Evolutionary conservation across 2,888 invertebrate genomes (phyloP).

Genomic region (Amphipoea lucens): DNA sequence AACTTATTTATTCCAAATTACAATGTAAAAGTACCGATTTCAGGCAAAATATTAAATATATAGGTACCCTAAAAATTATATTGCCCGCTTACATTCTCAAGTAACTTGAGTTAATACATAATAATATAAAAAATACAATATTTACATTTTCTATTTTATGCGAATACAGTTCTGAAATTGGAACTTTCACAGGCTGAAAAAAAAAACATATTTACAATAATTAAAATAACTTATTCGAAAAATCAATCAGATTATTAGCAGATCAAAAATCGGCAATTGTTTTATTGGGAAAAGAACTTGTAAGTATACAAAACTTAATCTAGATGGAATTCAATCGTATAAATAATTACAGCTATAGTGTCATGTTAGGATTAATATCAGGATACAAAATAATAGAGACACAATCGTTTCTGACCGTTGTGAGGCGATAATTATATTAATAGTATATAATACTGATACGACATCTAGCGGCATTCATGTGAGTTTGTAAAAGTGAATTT

Average conservation of each 20-base stretch:
- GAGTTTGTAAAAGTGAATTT: conserved; percentile 13
- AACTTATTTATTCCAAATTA: conserved; percentile 63
- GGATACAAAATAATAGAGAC: conserved; percentile 49
- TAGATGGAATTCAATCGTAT: conserved; percentile 68
- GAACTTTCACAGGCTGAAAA: conserved; percentile 64
- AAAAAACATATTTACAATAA: conserved; percentile 64
- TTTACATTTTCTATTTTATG: conserved; percentile 77
- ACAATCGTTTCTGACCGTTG: conserved; percentile 15
- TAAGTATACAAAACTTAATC: conserved; percentile 57
- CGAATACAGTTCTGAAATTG: conserved; percentile 63
- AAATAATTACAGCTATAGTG: conserved; percentile 70
- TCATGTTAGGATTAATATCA: conserved; percentile 69
- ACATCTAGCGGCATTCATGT: conserved; percentile 34
- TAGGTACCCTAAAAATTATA: conserved; percentile 68
- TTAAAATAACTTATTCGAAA: conserved; percentile 60
- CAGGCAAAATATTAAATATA: conserved; percentile 69
- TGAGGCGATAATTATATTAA: conserved; percentile 45
- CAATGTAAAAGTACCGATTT: conserved; percentile 75
- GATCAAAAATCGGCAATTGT: conserved; percentile 43
- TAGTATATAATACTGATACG: conserved; percentile 37
- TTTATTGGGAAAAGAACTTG: conserved; percentile 43
- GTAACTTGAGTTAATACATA: conserved; percentile 77
- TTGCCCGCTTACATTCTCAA: conserved; percentile 76
- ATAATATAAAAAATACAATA: conserved; percentile 80
- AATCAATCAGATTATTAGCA: conserved; percentile 51